phyloP scores from a whole-genome alignment of 2,797 vertebrate species.

The Parauchenoglanis ngamensis region DNA sequence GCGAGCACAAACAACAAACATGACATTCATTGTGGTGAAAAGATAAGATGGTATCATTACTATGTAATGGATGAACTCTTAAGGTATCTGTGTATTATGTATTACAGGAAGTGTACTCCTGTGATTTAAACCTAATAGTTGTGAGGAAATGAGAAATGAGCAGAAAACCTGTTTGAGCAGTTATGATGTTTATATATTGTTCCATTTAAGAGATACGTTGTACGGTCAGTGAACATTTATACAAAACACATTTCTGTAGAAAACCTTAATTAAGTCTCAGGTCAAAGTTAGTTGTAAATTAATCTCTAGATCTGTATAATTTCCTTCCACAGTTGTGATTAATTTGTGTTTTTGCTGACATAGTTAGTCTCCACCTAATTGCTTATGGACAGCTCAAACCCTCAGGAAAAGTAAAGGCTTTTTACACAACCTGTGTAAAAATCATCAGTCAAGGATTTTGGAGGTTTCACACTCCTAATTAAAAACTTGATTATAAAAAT shows the following conservation, averaged over 20 bases:
- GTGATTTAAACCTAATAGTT: background rate
- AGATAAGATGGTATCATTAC: background rate
- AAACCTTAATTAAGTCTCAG: background rate
- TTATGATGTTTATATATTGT: background rate
- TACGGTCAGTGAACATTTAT: background rate
- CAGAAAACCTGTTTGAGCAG: background rate
- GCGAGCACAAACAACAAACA: background rate
- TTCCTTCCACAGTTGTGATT: background rate
- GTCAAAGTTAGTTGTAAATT: background rate
- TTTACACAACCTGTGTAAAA: background rate
- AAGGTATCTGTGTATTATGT: background rate
- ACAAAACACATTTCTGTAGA: background rate
- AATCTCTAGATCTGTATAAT: background rate
- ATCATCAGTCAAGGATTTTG: background rate
- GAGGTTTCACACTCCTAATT: background rate
- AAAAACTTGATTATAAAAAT: background rate
- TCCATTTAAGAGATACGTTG: background rate
- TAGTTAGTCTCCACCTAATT: background rate
- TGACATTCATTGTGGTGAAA: background rate
- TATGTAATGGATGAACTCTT: background rate
- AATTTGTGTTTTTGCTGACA: background rate
- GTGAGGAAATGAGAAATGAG: background rate
- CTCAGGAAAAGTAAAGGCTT: background rate
- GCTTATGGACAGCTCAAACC: background rate
- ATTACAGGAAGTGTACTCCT: background rate